These are phyloP conservation scores for Euleptes europaea DNA, from an alignment of 2,113 vertebrate genomes.

Conservation along the genomic window DNA sequence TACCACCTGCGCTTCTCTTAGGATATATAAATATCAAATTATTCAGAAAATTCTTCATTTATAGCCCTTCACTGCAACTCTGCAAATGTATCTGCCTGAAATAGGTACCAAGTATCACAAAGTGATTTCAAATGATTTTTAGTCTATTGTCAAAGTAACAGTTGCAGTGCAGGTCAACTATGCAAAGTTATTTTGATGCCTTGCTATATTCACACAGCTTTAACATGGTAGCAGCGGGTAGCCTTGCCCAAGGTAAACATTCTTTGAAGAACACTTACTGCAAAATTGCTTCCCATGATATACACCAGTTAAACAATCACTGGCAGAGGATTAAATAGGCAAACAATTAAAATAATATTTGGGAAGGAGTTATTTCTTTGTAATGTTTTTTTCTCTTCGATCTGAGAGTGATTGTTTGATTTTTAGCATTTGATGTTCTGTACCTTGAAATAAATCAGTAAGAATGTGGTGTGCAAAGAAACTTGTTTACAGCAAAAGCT, in stretches of 20 bases:
- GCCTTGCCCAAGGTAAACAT: slow-evolving; percentile 51
- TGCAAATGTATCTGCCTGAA: not conserved
- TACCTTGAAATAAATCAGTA: slow-evolving; percentile 30
- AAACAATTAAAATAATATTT: slow-evolving; percentile 53
- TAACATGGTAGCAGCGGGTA: slow-evolving; percentile 28
- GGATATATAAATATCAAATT: not conserved
- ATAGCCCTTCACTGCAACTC: not conserved
- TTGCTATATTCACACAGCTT: slow-evolving; percentile 16
- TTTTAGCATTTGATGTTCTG: slow-evolving; percentile 54
- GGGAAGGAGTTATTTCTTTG: slow-evolving; percentile 49
- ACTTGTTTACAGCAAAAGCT: slow-evolving; percentile 49
- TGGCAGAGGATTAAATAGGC: slow-evolving; percentile 71
- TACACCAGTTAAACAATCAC: slow-evolving; percentile 65
- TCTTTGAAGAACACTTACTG: slow-evolving; percentile 64
- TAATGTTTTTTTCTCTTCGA: slow-evolving; percentile 37
- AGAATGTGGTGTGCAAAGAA: slow-evolving; percentile 44
- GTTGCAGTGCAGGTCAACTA: slow-evolving; percentile 20
- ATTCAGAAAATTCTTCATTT: not conserved
- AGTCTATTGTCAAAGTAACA: not conserved
- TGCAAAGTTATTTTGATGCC: slow-evolving; percentile 39
- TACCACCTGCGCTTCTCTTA: not conserved
- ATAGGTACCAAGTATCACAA: slow-evolving; percentile 6
- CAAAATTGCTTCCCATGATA: slow-evolving; percentile 59
- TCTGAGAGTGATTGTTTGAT: slow-evolving; percentile 48
- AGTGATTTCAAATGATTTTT: not conserved